Evolutionary conservation across 1,140 invertebrate species (phyloP).

Genomic region (Palaemon carinicauda): DNA sequence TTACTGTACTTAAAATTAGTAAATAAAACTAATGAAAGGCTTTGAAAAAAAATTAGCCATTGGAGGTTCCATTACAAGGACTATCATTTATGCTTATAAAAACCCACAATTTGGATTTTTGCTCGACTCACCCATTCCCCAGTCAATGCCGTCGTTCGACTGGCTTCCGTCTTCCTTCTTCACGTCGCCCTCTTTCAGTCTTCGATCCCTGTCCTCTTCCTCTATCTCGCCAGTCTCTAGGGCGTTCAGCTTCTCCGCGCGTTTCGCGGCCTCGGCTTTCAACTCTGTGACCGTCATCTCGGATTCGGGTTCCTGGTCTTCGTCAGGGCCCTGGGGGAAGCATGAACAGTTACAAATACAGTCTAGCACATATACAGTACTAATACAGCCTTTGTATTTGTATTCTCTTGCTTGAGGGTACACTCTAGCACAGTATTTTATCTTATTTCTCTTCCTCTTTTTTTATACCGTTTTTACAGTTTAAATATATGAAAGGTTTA

Average conservation of each 20-base stretch:
- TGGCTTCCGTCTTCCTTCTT: not conserved
- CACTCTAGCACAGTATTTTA: too few species aligned
- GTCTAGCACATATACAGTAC: not conserved
- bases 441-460: too few species aligned
- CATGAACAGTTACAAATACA: constrained; percentile 29
- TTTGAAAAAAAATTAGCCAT: too few species aligned
- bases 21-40: too few species aligned
- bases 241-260: constrained; percentile 70
- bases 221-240: constrained; percentile 28
- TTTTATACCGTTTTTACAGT: too few species aligned
- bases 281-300: constrained; percentile 82
- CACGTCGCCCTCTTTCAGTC: not conserved
- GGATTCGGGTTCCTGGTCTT: constrained; percentile 87
- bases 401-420: too few species aligned
- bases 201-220: not conserved
- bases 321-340: constrained; percentile 74
- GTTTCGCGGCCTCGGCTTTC: constrained; percentile 72
- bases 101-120: not conserved
- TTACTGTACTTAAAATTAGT: too few species aligned
- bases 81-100: not conserved
- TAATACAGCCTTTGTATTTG: too few species aligned
- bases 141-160: not conserved
- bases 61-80: not conserved
- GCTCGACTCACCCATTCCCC: constrained; percentile 18
- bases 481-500: too few species aligned